These are phyloP conservation scores for Helicorthomorpha holstii DNA, from an alignment of 1,140 invertebrate genomes.

Conservation along the genomic window DNA sequence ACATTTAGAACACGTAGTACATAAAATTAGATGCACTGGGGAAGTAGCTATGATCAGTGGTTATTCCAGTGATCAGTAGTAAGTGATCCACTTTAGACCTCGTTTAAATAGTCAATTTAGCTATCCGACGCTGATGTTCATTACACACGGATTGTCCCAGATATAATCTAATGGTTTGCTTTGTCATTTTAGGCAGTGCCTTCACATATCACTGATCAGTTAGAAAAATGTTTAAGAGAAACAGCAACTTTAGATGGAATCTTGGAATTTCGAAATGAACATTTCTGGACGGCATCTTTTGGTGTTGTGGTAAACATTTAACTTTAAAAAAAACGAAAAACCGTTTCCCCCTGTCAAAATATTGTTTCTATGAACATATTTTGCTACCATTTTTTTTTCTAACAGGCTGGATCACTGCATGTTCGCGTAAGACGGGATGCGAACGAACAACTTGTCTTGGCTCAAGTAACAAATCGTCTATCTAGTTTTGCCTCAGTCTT, in stretches of 20 bases:
- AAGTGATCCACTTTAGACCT: not conserved
- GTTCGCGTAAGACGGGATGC: slow-evolving; percentile 44
- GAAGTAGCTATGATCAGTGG: not conserved
- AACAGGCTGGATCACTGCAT: slow-evolving; percentile 39
- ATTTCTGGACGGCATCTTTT: slow-evolving; percentile 53
- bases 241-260: slow-evolving; percentile 49
- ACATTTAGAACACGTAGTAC: too few species aligned
- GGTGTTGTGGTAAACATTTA: slow-evolving; percentile 33
- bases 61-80: not conserved
- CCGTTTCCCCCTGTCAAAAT: not conserved
- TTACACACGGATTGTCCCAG: not conserved
- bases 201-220: slow-evolving; percentile 35
- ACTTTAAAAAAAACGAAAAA: slow-evolving; percentile 1
- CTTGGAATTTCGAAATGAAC: slow-evolving; percentile 45
- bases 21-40: not conserved
- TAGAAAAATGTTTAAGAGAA: slow-evolving; percentile 42
- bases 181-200: slow-evolving; percentile 36
- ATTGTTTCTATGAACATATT: not conserved
- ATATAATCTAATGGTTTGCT: slow-evolving; percentile 3
- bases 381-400: slow-evolving; percentile 14
- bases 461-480: slow-evolving; percentile 38
- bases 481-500: slow-evolving; percentile 35
- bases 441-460: slow-evolving; percentile 43
- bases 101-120: not conserved
- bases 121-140: not conserved